Percentiles rank a stretch among this genome's conserved stretches.
These are phyloP conservation scores for Karalla daura DNA, from an alignment of 2,797 vertebrate genomes.

Conservation along the genomic window DNA sequence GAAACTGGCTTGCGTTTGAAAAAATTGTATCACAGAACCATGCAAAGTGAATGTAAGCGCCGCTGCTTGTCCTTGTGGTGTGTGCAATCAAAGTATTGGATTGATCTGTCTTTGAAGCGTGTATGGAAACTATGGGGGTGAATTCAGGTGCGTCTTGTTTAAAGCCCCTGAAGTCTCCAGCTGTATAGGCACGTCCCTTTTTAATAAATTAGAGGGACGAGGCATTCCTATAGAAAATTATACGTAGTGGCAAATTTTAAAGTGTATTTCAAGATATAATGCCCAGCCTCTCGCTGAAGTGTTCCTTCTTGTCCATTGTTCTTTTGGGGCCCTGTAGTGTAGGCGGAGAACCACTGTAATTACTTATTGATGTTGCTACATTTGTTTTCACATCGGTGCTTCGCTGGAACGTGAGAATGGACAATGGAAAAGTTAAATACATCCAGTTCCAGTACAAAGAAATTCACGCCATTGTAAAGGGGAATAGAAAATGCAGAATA, in stretches of 20 bases:
- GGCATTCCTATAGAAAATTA: not conserved
- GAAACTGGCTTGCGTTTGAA: conserved; percentile 38
- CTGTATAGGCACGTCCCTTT: not conserved
- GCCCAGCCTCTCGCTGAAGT: conserved; percentile 46
- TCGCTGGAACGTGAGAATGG: conserved; percentile 16
- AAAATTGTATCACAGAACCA: conserved; percentile 12
- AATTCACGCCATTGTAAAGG: not conserved
- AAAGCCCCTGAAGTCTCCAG: not conserved
- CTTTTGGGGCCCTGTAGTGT: conserved; percentile 67
- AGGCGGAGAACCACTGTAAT: conserved; percentile 73
- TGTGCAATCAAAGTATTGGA: not conserved
- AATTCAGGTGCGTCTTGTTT: conserved; percentile 9
- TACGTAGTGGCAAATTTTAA: conserved; percentile 6
- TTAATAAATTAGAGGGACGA: conserved; percentile 24
- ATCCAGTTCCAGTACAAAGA: conserved; percentile 5
- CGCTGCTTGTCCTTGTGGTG: not conserved
- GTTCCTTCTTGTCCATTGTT: conserved; percentile 71
- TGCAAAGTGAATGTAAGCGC: not conserved
- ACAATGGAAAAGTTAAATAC: conserved; percentile 12
- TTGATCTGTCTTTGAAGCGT: not conserved
- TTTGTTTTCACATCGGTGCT: conserved; percentile 76
- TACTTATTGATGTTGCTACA: conserved; percentile 79
- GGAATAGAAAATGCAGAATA: conserved; percentile 4
- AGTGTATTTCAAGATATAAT: conserved; percentile 34
- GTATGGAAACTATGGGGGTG: not conserved